Evolutionary conservation across 2,888 invertebrate genomes (phyloP), one percentile per base, ranked within the genome.

Genomic region (Camptogramma bilineatum): DNA sequence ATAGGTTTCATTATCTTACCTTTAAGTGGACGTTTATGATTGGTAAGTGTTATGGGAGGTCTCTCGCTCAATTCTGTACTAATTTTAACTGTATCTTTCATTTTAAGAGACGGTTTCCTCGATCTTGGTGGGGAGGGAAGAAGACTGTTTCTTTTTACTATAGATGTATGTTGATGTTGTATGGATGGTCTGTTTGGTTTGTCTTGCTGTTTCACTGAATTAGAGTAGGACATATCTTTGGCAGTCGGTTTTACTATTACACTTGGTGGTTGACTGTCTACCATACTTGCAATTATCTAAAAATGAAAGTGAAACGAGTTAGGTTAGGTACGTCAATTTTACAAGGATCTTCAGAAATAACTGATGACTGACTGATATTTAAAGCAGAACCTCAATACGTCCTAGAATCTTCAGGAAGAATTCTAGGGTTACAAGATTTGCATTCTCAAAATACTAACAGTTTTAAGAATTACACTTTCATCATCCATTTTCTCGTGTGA

Each of bases 31-130:
- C 16, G 1, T 61, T 61, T 71, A 9, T n/a, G 50, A 13, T 48
- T 58, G n/a, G 10, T 52, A 13, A 48, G 24, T 1, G 19, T 19
- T 24, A 42, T 17, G 4, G 60, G 48, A 16, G 28, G 24, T 46
- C 21, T 56, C 31, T 52, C 50, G n/a, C 10, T 44, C 8, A 54
- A 64, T 21, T 59, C 68, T 48, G 47, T 47, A 55, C 44, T 62
- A 21, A 57, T 66, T 64, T 55, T 64, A 0, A 66, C 24, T 21
- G 39, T 63, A 9, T 73, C 73, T 52, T 21, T 70, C 21, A 39
- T 65, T 64, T 66, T 71, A 52, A 62, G 18, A 19, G 62, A 56
- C 24, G 62, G 52, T 67, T 66, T 72, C 47, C 56, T 67, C 7
- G 62, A 16, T 34, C 48, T 31, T n/a, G 60, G 47, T 50, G 57